Percentiles rank a stretch among this genome's conserved stretches.
phyloP scores from a whole-genome alignment of 2,797 vertebrate species.

The Toxotes lorentzi region DNA sequence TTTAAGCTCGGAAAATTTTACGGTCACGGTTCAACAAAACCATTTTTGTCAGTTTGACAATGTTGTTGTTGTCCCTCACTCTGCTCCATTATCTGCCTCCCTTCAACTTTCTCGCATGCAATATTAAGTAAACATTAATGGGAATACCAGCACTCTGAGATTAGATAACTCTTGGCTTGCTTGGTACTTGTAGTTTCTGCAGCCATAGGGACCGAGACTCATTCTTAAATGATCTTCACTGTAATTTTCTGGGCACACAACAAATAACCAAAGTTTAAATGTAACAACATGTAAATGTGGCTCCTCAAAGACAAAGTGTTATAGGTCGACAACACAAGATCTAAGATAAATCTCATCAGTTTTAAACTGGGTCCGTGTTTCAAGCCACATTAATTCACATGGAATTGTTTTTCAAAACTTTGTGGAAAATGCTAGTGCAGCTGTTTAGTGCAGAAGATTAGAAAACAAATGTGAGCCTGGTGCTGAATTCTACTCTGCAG shows the following conservation, averaged over 20 bases:
- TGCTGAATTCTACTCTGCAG: background rate
- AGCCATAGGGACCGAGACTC: background rate
- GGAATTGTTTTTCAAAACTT: background rate
- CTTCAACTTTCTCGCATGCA: background rate
- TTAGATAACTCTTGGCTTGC: background rate
- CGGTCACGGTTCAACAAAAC: too few species aligned
- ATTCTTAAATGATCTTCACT: background rate
- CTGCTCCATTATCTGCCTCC: background rate
- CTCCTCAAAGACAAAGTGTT: background rate
- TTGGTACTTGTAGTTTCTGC: background rate
- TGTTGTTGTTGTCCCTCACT: background rate
- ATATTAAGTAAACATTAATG: background rate
- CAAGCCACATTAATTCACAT: background rate
- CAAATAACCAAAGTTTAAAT: background rate
- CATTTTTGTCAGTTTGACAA: too few species aligned
- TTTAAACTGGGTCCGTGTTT: background rate
- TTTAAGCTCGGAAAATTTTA: too few species aligned
- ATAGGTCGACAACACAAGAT: background rate
- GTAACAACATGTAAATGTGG: constrained; percentile 12
- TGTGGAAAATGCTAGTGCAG: background rate
- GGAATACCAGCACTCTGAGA: background rate
- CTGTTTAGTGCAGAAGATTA: constrained; percentile 10
- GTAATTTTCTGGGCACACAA: background rate
- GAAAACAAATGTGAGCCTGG: background rate
- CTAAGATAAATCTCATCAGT: background rate